A percentile compares a stretch with the other conserved stretches of the same genome.
Evolutionary conservation across 2,888 invertebrate genomes (phyloP).

Genomic region (Cinara cedri): DNA sequence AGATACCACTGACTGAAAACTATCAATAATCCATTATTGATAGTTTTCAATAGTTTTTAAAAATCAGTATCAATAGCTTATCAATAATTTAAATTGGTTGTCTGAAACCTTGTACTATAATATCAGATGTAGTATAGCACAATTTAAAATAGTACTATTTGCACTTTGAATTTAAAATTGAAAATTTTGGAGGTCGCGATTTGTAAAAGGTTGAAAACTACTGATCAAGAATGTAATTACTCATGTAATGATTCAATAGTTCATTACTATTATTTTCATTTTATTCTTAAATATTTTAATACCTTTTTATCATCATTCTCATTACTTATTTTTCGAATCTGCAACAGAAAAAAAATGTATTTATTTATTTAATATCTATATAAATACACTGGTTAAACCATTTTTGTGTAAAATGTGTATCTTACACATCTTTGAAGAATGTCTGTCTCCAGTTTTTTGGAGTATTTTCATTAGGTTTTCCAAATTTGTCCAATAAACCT

Average conservation of each 20-base stretch:
- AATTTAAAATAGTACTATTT: no score
- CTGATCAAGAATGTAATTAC: no score
- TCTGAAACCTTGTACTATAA: no score
- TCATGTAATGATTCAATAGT: not conserved
- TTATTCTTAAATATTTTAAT: not conserved
- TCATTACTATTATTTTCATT: not conserved
- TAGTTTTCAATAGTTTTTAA: no score
- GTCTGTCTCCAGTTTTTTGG: constrained; percentile 86
- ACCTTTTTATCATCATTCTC: constrained; percentile 18
- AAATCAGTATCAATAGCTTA: no score
- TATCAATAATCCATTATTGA: no score
- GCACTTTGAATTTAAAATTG: no score
- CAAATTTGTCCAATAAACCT: constrained; percentile 92
- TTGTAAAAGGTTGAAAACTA: no score
- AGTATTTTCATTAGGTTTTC: constrained; percentile 95
- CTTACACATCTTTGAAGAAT: constrained; percentile 39
- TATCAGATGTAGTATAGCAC: no score
- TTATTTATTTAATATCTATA: not conserved
- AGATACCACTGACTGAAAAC: no score
- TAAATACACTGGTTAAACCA: not conserved
- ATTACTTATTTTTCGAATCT: constrained; percentile 12
- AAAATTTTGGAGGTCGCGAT: no score
- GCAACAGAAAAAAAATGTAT: constrained; percentile 61
- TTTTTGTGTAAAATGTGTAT: not conserved
- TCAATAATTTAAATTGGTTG: no score